These are phyloP conservation scores for Nestor notabilis DNA, from an alignment of 2,113 vertebrate genomes.

Conservation along the genomic window DNA sequence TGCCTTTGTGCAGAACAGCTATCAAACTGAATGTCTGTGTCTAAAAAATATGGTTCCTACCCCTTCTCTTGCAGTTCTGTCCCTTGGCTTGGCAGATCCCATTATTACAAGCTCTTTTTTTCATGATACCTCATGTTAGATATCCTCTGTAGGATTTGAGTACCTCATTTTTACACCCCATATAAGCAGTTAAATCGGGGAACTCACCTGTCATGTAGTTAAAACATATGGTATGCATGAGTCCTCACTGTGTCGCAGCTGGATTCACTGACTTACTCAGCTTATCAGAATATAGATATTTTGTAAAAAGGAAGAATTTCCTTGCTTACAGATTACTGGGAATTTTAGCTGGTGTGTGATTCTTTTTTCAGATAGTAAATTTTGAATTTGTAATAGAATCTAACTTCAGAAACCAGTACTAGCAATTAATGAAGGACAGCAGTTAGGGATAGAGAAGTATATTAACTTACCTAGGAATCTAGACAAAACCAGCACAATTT, in stretches of 20 bases:
- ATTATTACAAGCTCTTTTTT: not conserved
- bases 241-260: not conserved
- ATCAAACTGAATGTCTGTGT: not conserved
- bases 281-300: not conserved
- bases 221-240: not conserved
- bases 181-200: not conserved
- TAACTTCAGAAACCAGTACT: not conserved
- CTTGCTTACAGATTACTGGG: not conserved
- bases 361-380: not conserved
- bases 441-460: not conserved
- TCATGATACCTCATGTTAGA: not conserved
- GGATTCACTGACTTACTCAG: not conserved
- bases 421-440: not conserved
- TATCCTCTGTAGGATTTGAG: not conserved
- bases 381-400: not conserved
- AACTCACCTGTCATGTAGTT: not conserved
- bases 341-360: not conserved
- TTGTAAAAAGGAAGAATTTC: not conserved
- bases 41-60: not conserved
- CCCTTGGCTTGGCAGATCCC: not conserved
- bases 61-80: not conserved
- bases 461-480: not conserved
- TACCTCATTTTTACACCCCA: not conserved
- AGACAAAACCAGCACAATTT: not conserved
- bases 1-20: not conserved